phyloP scores from a whole-genome alignment of 1,140 invertebrate genomes.

The Agrypnia vestita region DNA sequence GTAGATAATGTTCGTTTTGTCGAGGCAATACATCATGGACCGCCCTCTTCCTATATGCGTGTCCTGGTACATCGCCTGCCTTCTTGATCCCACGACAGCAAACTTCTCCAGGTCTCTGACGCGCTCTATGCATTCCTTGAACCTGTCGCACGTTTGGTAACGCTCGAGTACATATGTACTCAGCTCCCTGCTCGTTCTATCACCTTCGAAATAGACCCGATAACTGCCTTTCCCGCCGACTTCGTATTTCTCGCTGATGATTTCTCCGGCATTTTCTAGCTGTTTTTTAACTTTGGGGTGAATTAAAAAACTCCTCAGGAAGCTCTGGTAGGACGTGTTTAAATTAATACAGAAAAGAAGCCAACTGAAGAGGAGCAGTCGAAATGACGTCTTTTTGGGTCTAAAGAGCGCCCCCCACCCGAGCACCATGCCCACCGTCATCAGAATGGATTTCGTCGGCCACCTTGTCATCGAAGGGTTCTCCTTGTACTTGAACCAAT shows the following conservation, averaged over 20 bases:
- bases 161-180: constrained; percentile 69
- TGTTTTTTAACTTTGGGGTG: constrained; percentile 71
- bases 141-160: constrained; percentile 66
- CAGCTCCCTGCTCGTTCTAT: constrained; percentile 64
- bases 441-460: constrained; percentile 70
- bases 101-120: constrained; percentile 67
- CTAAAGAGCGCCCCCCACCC: constrained; percentile 69
- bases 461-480: constrained; percentile 66
- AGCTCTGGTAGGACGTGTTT: constrained; percentile 71
- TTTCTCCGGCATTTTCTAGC: constrained; percentile 67
- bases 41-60: constrained; percentile 67
- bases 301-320: constrained; percentile 71
- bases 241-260: constrained; percentile 67
- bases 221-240: constrained; percentile 69
- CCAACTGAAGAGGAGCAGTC: constrained; percentile 69
- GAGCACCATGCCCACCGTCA: constrained; percentile 70
- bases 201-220: constrained; percentile 68
- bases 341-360: constrained; percentile 71
- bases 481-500: constrained; percentile 68
- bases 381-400: constrained; percentile 67
- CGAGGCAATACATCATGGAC: constrained; percentile 68
- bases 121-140: constrained; percentile 66
- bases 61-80: constrained; percentile 68
- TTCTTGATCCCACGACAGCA: constrained; percentile 68
- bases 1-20: constrained; percentile 68